Evolutionary conservation across 2,888 invertebrate genomes (phyloP).

Genomic region (Calameuta pallipes): DNA sequence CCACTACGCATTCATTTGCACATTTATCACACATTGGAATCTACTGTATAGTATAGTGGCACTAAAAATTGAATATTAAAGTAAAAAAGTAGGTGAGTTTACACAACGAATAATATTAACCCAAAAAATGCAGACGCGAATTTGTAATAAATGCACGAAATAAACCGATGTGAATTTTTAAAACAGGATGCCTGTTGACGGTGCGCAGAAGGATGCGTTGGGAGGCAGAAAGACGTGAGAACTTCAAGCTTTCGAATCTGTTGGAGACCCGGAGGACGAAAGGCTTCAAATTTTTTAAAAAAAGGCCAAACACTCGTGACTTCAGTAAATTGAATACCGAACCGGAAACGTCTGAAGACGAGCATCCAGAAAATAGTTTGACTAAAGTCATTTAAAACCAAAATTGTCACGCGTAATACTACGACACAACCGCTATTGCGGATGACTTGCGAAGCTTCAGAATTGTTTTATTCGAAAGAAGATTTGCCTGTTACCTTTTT

Average conservation of each 20-base stretch:
- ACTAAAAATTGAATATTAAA: neutral
- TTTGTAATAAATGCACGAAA: neutral
- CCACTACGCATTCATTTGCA: neutral
- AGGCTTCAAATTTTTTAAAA: conserved; percentile 67
- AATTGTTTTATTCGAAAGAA: neutral
- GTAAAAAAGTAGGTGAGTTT: neutral
- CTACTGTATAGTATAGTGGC: neutral
- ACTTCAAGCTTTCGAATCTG: conserved; percentile 75
- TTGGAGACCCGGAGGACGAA: conserved; percentile 70
- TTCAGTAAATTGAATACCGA: conserved; percentile 63
- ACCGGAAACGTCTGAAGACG: conserved; percentile 64
- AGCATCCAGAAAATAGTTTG: conserved; percentile 52
- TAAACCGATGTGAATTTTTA: neutral
- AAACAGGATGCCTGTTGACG: conserved; percentile 58
- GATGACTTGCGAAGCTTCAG: neutral
- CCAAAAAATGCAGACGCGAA: neutral
- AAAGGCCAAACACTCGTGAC: conserved; percentile 60
- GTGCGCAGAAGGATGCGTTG: conserved; percentile 55
- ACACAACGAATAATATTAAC: neutral
- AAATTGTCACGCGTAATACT: neutral
- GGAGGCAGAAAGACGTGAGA: conserved; percentile 56
- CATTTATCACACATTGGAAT: neutral
- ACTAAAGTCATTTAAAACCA: conserved; percentile 15
- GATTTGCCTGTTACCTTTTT: neutral
- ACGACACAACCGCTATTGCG: neutral